These are phyloP conservation scores for Coleophora flavipennella DNA, from an alignment of 2,888 invertebrate genomes.

Conservation along the genomic window DNA sequence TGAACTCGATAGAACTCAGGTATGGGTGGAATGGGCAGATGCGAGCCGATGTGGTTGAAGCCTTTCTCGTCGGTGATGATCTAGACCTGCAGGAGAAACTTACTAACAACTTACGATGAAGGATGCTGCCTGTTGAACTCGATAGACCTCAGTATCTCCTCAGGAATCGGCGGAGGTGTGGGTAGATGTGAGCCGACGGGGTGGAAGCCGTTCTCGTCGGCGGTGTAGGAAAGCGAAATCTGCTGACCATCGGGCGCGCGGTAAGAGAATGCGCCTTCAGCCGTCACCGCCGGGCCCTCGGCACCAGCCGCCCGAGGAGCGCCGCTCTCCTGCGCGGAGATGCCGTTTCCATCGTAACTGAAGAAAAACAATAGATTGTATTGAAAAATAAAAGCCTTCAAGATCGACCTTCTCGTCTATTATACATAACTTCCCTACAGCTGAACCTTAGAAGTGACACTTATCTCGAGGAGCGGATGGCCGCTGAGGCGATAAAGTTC, in stretches of 20 bases:
- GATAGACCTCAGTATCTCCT: constrained; percentile 66
- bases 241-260: constrained; percentile 77
- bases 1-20: too few relatives aligned
- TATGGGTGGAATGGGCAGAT: too few relatives aligned
- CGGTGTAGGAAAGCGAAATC: constrained; percentile 76
- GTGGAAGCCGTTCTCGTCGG: constrained; percentile 81
- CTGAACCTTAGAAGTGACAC: too few relatives aligned
- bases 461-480: too few relatives aligned
- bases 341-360: constrained; percentile 78
- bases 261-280: constrained; percentile 78
- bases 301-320: constrained; percentile 69
- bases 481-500: too few relatives aligned
- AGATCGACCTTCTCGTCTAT: too few relatives aligned
- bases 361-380: too few relatives aligned
- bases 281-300: constrained; percentile 70
- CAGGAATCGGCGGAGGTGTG: constrained; percentile 74
- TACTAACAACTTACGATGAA: constrained; percentile 17
- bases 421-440: too few relatives aligned
- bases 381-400: too few relatives aligned
- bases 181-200: constrained; percentile 74
- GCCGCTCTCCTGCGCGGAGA: constrained; percentile 73
- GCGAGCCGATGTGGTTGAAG: too few relatives aligned
- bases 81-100: too few relatives aligned
- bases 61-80: too few relatives aligned
- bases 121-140: constrained; percentile 52